A percentile compares a stretch with the other conserved stretches of the same genome.
These are phyloP conservation scores for Periophthalmus magnuspinnatus DNA, from an alignment of 2,797 vertebrate species.

Conservation along the genomic window DNA sequence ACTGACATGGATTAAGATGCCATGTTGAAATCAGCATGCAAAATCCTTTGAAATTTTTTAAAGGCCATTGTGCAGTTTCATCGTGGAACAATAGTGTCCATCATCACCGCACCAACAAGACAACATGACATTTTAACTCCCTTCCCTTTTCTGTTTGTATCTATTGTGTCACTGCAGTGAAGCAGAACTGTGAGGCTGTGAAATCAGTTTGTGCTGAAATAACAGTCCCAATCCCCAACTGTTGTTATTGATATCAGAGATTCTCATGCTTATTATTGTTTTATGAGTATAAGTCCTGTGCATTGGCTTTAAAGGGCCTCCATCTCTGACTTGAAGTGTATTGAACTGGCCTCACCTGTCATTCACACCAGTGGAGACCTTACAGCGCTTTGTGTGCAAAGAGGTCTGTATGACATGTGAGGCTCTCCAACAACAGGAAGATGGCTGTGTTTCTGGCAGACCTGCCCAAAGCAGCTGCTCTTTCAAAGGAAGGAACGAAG, in stretches of 20 bases:
- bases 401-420: slow-evolving; percentile 36
- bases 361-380: slow-evolving; percentile 56
- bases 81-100: slow-evolving; percentile 10
- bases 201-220: slow-evolving; percentile 30
- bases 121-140: slow-evolving; percentile 13
- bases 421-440: slow-evolving; percentile 57
- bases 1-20: not conserved
- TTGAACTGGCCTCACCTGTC: slow-evolving; percentile 59
- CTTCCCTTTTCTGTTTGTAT: slow-evolving; percentile 11
- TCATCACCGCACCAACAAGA: slow-evolving; percentile 9
- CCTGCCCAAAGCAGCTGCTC: slow-evolving; percentile 73
- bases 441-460: slow-evolving; percentile 72
- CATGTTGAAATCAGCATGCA: not conserved
- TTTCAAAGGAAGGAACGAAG: slow-evolving; percentile 20
- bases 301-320: slow-evolving; percentile 13
- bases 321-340: slow-evolving; percentile 19
- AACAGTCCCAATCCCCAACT: slow-evolving; percentile 8
- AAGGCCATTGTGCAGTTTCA: slow-evolving; percentile 8
- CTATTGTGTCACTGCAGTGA: slow-evolving; percentile 18
- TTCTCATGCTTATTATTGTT: slow-evolving; percentile 16
- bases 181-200: slow-evolving; percentile 20
- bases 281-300: slow-evolving; percentile 8
- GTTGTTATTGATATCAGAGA: slow-evolving; percentile 17
- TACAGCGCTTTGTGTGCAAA: slow-evolving; percentile 41
- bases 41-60: not conserved